These are phyloP conservation scores for Oenanthe oenanthe DNA, from an alignment of 2,113 vertebrate species.

Conservation along the genomic window DNA sequence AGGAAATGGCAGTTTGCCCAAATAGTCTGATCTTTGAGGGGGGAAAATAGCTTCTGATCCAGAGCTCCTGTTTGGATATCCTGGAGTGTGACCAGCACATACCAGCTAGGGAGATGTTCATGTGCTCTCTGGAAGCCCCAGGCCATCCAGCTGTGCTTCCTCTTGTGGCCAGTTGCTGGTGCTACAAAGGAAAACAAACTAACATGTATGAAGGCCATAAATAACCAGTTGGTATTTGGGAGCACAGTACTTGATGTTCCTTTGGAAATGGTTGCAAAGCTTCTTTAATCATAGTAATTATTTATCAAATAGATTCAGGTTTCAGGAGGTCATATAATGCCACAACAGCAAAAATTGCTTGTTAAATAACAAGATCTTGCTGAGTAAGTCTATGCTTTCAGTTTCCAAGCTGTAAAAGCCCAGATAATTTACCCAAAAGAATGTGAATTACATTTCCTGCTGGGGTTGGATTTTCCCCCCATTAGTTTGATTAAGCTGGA, in stretches of 20 bases:
- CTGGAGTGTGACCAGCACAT: neutral
- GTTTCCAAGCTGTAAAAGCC: neutral
- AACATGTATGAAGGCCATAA: neutral
- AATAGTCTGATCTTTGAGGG: neutral
- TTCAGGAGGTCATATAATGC: neutral
- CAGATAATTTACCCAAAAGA: neutral
- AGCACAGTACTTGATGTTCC: neutral
- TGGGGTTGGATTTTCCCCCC: neutral
- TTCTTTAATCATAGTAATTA: neutral
- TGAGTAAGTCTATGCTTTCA: neutral
- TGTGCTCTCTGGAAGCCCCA: neutral
- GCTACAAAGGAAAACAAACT: neutral
- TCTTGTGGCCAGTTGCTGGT: neutral
- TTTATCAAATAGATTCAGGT: neutral
- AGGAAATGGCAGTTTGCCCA: neutral
- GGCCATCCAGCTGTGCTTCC: neutral
- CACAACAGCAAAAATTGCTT: neutral
- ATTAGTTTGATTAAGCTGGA: neutral
- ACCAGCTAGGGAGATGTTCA: neutral
- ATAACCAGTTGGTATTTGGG: neutral
- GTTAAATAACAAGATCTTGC: neutral
- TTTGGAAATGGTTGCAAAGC: neutral
- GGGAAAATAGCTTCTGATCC: neutral
- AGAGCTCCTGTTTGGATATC: neutral
- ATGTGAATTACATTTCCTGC: neutral